Evolutionary conservation across 2,888 invertebrate genomes (phyloP), one percentile per base, ranked within the genome.

Genomic region (Dynastes grantii): DNA sequence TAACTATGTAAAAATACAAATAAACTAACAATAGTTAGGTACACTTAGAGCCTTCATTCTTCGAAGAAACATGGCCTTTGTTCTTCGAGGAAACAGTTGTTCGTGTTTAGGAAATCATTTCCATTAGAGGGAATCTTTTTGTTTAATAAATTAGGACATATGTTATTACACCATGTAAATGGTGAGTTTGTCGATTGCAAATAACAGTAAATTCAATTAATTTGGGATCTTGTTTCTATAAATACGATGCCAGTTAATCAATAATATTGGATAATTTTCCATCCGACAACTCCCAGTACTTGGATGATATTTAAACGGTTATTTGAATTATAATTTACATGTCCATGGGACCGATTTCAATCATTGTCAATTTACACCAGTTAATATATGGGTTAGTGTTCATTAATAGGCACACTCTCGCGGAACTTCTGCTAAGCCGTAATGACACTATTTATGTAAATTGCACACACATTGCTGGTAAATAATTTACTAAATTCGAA

Each of bases 361-460:
- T 81, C 80, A 80, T 73, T 81, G 81, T 80, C 80, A 80, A 80
- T 80, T 81, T 81, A 64, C 73, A 76, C 77, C 65, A 79, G 63
- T 77, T 79, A 80, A 80, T 80, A 80, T 81, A 81, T 80, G 78
- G 77, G 77, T 79, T 78, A 77, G 77, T 77, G 80, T 80, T 80
- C 80, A 81, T 81, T 81, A 81, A 78, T 78, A 77, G 61, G 70
- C 61, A 55, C 68, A 49, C 49, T 51, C 61, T 67, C 76, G 61
- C 5, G 61, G 73, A 75, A 75, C 61, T 61, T 61, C 32, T 29
- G 55, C 55, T 37, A 45, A 45, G 55, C 32, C 9, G 61, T 75
- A 75, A 75, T 75, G 73, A 75, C 73, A 75, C 73, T 75, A 58
- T 61, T 75, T 75, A 61, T 61, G 61, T 58, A 75, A 75, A 75